phyloP scores from a whole-genome alignment of 2,888 invertebrate species.

The Rhamphomyia laevipes region DNA sequence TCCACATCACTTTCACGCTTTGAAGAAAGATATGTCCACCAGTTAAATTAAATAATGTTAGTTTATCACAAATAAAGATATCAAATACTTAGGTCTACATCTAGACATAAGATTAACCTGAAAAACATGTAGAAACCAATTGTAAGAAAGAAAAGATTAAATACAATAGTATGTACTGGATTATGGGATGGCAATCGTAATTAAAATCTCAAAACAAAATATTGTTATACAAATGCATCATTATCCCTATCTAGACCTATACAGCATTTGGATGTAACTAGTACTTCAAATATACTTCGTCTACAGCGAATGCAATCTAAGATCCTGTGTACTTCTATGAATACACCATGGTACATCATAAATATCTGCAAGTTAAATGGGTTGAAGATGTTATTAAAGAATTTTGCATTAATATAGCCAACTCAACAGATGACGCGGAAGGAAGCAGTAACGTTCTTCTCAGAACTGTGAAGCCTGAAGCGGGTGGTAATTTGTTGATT shows the following conservation, averaged over 20 bases:
- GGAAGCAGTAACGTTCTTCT: no score
- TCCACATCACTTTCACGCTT: no score
- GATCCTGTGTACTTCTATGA: background rate
- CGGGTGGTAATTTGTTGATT: no score
- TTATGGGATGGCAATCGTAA: background rate
- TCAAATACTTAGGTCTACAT: no score
- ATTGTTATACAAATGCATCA: conserved; percentile 1
- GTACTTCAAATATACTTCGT: background rate
- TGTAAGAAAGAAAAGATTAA: conserved; percentile 2
- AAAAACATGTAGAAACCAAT: conserved; percentile 1
- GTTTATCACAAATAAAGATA: no score
- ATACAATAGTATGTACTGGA: conserved; percentile 1
- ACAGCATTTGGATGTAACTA: conserved; percentile 1
- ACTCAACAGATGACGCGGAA: no score
- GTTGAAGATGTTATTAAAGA: no score
- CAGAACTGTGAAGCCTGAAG: no score
- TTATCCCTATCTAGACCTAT: conserved; percentile 4
- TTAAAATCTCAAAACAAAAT: background rate
- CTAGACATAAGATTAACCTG: background rate
- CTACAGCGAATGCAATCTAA: conserved; percentile 2
- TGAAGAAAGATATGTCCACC: no score
- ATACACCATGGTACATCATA: conserved; percentile 5
- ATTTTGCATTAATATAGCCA: no score
- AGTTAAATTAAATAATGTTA: no score
- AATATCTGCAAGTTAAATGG: background rate